phyloP scores from a whole-genome alignment of 2,113 vertebrate genomes.

The Aegotheles bennettii region DNA sequence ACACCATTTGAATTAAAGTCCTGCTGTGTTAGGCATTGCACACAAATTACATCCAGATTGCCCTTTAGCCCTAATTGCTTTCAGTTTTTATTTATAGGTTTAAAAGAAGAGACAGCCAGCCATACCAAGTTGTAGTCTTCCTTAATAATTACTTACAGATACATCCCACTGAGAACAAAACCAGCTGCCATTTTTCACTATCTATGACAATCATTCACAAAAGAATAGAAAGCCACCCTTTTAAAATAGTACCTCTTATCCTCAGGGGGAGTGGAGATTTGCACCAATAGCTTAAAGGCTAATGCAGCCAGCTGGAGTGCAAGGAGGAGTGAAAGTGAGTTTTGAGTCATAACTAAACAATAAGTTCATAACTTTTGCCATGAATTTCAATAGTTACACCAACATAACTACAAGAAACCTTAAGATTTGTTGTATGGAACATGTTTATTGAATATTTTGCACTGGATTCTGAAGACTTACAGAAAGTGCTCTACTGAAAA shows the following conservation, averaged over 20 bases:
- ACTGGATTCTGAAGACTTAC: not conserved
- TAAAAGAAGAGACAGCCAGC: conserved; percentile 7
- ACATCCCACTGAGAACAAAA: conserved; percentile 32
- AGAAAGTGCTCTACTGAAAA: not conserved
- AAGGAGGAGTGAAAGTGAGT: not conserved
- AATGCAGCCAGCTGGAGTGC: not conserved
- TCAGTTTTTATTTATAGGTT: conserved; percentile 49
- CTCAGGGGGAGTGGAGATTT: not conserved
- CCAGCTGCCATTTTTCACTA: conserved; percentile 37
- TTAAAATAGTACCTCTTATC: not conserved
- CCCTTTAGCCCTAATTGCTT: conserved; percentile 54
- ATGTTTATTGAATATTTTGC: not conserved
- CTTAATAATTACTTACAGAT: conserved; percentile 60
- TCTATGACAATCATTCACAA: not conserved
- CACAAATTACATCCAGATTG: conserved; percentile 58
- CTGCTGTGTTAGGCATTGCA: conserved; percentile 38
- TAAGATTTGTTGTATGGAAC: not conserved
- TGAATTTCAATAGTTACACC: not conserved
- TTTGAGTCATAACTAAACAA: not conserved
- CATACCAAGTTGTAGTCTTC: conserved; percentile 5
- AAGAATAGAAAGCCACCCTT: not conserved
- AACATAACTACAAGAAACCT: not conserved
- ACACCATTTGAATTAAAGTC: conserved; percentile 39
- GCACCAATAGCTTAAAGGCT: not conserved
- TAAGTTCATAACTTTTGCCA: not conserved